phyloP scores from a whole-genome alignment of 2,888 invertebrate species.

The Cotesia congregata region DNA sequence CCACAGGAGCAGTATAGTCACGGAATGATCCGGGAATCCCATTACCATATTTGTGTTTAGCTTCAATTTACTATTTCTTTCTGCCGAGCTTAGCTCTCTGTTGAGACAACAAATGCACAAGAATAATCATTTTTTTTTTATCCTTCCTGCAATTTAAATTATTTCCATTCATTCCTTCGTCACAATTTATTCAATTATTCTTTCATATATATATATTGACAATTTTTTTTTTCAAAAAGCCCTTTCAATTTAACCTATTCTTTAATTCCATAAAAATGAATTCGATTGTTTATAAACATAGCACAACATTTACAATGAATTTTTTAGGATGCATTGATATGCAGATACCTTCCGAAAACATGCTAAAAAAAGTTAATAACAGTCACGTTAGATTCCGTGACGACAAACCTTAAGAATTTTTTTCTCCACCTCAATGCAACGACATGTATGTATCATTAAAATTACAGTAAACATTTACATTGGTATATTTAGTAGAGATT shows the following conservation, averaged over 20 bases:
- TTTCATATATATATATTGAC: neutral
- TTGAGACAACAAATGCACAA: conserved; percentile 23
- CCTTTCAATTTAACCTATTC: too few species aligned
- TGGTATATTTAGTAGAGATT: neutral
- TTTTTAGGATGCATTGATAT: neutral
- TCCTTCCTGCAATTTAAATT: neutral
- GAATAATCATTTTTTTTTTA: conserved; percentile 10
- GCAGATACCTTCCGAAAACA: neutral
- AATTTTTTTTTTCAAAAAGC: neutral
- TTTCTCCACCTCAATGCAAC: neutral
- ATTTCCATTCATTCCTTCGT: neutral
- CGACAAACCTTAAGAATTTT: conserved; percentile 26
- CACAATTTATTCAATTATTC: neutral
- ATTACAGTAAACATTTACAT: neutral
- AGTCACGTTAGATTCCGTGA: conserved; percentile 39
- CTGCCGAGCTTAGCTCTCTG: neutral
- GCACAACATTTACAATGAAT: too few species aligned
- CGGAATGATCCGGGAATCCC: conserved; percentile 40
- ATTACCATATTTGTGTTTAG: conserved; percentile 37
- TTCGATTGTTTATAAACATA: too few species aligned
- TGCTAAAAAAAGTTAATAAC: neutral
- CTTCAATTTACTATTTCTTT: neutral
- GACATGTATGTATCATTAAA: neutral
- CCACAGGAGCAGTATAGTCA: conserved; percentile 27
- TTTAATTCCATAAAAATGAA: too few species aligned